Evolutionary conservation across 2,797 vertebrate genomes (phyloP).

Genomic region (Sarcophilus harrisii): DNA sequence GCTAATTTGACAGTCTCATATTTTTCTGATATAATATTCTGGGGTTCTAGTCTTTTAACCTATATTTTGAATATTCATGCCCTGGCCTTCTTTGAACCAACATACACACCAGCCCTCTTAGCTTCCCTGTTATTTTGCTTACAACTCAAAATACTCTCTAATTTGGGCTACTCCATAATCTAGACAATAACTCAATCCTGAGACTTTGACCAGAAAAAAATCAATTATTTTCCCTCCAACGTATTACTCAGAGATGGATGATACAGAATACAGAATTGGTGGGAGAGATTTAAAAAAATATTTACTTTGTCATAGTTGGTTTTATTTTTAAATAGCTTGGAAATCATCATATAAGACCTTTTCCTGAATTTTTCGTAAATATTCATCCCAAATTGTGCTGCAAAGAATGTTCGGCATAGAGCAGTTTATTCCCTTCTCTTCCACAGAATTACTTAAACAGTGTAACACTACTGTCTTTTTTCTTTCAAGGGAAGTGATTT

Average conservation of each 20-base stretch:
- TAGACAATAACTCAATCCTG: conserved; percentile 77
- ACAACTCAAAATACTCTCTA: conserved; percentile 65
- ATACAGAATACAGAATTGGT: conserved; percentile 53
- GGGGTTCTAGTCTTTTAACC: conserved; percentile 27
- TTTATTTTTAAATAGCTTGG: conserved; percentile 75
- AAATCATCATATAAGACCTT: conserved; percentile 76
- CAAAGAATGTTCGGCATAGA: conserved; percentile 64
- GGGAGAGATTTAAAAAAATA: too few species aligned
- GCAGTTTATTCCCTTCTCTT: conserved; percentile 63
- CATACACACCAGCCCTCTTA: conserved; percentile 4
- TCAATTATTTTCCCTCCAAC: conserved; percentile 67
- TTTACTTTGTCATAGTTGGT: conserved; percentile 45
- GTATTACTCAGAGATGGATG: conserved; percentile 69
- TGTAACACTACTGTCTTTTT: conserved; percentile 55
- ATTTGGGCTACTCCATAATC: conserved; percentile 61
- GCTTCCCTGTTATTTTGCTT: conserved; percentile 47
- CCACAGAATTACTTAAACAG: conserved; percentile 58
- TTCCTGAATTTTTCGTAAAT: conserved; percentile 62
- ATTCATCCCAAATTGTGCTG: conserved; percentile 47
- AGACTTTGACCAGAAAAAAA: conserved; percentile 73
- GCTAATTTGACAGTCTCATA: not conserved
- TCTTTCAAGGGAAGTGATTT: conserved; percentile 48
- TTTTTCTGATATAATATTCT: not conserved
- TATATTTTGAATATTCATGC: not conserved
- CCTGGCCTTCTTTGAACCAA: not conserved